These are phyloP conservation scores for Crambe crambe DNA, from an alignment of 37 sponge, comb jelly and placozoan genomes.

Conservation along the genomic window DNA sequence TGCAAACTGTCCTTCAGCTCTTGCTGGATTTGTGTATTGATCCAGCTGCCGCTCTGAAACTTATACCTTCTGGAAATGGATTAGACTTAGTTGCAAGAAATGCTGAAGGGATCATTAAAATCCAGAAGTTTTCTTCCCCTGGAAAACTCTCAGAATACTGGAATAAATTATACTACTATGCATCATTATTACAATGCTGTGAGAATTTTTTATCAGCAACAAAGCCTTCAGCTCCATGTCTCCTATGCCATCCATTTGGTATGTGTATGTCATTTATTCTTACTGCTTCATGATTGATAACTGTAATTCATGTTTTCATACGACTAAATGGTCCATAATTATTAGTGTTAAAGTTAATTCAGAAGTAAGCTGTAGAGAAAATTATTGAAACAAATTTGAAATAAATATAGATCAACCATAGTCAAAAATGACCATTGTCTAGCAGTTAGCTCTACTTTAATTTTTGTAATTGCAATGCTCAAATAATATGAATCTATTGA, in stretches of 20 bases:
- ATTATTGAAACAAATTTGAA: no score
- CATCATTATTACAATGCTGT: conserved; percentile 51
- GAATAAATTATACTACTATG: conserved; percentile 39
- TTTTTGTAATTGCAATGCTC: no score
- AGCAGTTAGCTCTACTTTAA: no score
- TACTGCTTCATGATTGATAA: no score
- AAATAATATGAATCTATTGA: background rate
- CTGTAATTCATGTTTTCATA: no score
- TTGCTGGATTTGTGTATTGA: conserved; percentile 54
- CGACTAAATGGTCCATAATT: no score
- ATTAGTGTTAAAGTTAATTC: no score
- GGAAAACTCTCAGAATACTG: conserved; percentile 67
- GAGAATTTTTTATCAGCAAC: conserved; percentile 78
- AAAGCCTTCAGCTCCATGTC: conserved; percentile 68
- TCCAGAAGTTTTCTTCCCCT: conserved; percentile 25
- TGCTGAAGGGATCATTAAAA: background rate
- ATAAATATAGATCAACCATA: no score
- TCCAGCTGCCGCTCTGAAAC: conserved; percentile 34
- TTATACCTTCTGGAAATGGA: conserved; percentile 48
- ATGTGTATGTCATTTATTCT: conserved; percentile 9
- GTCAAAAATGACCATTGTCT: no score
- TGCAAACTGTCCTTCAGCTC: conserved; percentile 47
- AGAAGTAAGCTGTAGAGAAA: no score
- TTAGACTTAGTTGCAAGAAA: background rate
- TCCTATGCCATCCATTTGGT: conserved; percentile 81